phyloP scores from a whole-genome alignment of 1,140 invertebrate genomes.

The Drosophila rufa region DNA sequence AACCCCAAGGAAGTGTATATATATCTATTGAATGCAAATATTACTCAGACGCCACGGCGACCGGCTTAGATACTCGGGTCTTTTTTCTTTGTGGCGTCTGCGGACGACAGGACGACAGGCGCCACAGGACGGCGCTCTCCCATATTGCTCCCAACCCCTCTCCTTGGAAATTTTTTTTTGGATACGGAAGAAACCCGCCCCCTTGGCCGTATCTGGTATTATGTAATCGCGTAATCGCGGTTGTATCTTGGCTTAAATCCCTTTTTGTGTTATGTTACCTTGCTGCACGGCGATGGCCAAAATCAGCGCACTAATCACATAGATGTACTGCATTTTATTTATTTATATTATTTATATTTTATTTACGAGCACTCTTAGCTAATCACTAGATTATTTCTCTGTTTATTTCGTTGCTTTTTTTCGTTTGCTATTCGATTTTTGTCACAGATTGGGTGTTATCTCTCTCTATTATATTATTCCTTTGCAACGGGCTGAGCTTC shows the following conservation, averaged over 20 bases:
- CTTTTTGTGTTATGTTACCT: conserved; percentile 48
- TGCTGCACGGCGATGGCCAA: conserved; percentile 77
- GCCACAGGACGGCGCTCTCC: conserved; percentile 32
- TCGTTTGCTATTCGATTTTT: conserved; percentile 7
- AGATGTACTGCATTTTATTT: conserved; percentile 74
- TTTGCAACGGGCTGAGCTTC: conserved; percentile 32
- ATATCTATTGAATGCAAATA: conserved; percentile 56
- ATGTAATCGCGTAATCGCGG: conserved; percentile 72
- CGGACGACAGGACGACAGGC: conserved; percentile 26
- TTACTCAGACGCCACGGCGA: conserved; percentile 62
- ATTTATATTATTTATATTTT: conserved; percentile 20
- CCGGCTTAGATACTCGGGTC: conserved; percentile 53
- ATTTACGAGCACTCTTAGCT: conserved; percentile 27
- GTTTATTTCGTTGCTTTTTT: conserved; percentile 11
- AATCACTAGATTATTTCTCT: conserved; percentile 19
- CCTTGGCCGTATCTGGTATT: conserved; percentile 44
- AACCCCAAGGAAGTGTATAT: conserved; percentile 20
- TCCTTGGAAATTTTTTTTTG: neutral
- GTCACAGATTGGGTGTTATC: conserved; percentile 35
- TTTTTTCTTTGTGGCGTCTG: conserved; percentile 16
- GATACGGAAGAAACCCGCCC: conserved; percentile 4
- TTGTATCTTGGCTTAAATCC: conserved; percentile 17
- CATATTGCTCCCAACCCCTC: conserved; percentile 4
- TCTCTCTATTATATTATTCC: conserved; percentile 27
- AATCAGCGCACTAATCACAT: conserved; percentile 78